A percentile compares a stretch with the other conserved stretches of the same genome.
These are phyloP conservation scores for Coreoperca whiteheadi DNA, from an alignment of 2,113 vertebrate genomes.

Conservation along the genomic window DNA sequence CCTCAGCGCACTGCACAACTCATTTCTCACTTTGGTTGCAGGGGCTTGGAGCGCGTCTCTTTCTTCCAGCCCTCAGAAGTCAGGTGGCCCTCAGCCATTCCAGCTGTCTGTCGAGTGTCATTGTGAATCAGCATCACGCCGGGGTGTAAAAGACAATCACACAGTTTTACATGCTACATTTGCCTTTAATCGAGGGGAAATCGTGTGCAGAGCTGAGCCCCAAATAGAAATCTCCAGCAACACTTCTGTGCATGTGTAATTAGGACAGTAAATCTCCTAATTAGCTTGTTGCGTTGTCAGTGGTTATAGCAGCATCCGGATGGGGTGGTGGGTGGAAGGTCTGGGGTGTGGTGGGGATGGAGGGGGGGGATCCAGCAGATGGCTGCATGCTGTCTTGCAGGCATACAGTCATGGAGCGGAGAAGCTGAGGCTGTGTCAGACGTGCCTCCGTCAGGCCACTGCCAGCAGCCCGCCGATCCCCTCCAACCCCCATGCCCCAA, in stretches of 20 bases:
- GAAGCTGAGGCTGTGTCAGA: constrained; percentile 74
- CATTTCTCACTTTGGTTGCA: constrained; percentile 64
- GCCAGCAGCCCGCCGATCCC: constrained; percentile 49
- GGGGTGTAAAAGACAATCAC: constrained; percentile 69
- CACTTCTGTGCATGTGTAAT: constrained; percentile 76
- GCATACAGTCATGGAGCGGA: constrained; percentile 59
- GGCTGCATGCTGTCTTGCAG: constrained; percentile 77
- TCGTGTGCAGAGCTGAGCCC: constrained; percentile 45
- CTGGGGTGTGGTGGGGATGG: constrained; percentile 39
- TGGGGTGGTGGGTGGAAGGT: constrained; percentile 31
- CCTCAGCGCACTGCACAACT: constrained; percentile 46
- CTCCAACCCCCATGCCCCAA: constrained; percentile 13
- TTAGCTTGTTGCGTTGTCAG: constrained; percentile 79
- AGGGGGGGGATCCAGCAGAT: constrained; percentile 72
- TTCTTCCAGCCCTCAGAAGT: constrained; percentile 69
- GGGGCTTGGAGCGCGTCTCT: constrained; percentile 59
- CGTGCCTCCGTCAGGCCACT: constrained; percentile 61
- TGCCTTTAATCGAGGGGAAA: constrained; percentile 76
- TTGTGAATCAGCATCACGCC: constrained; percentile 72
- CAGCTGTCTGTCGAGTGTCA: constrained; percentile 85
- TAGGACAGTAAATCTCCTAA: constrained; percentile 77
- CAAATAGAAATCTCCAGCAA: constrained; percentile 68
- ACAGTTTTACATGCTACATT: constrained; percentile 80
- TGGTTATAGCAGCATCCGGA: constrained; percentile 58
- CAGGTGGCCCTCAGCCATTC: constrained; percentile 79